Conservation (phyloP, 2,113 vertebrate genomes). For the Epinephelus lanceolatus region DNA sequence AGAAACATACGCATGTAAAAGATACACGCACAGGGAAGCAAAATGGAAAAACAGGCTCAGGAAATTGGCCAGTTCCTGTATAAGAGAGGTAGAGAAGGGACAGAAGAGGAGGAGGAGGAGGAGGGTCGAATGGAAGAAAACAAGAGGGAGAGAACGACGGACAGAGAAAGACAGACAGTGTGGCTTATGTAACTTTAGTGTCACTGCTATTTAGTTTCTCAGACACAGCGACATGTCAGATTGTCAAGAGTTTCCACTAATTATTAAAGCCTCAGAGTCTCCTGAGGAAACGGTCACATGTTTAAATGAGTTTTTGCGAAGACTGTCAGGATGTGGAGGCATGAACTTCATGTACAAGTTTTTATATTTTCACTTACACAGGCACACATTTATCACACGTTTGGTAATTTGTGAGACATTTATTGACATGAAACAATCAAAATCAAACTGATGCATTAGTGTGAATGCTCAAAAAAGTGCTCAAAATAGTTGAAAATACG, state of each 20-base stretch:
- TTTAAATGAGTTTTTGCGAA: background rate
- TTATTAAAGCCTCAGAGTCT: background rate
- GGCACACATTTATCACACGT: background rate
- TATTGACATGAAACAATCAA: background rate
- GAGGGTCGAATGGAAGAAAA: conserved; percentile 37
- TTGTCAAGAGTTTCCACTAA: conserved; percentile 29
- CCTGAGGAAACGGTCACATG: background rate
- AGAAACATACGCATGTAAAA: conserved; percentile 62
- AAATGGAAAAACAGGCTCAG: conserved; percentile 71
- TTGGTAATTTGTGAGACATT: background rate
- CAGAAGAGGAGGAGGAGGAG: background rate
- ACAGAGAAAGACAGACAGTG: conserved; percentile 17
- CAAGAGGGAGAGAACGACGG: conserved; percentile 27
- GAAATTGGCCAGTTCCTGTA: conserved; percentile 71
- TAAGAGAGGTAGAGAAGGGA: conserved; percentile 45
- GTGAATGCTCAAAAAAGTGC: background rate
- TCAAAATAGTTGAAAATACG: background rate
- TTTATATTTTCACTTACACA: background rate
- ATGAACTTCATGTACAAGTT: background rate
- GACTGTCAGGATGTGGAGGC: background rate
- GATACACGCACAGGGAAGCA: conserved; percentile 62
- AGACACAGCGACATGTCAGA: conserved; percentile 38
- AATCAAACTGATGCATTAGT: background rate
- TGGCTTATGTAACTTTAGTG: conserved; percentile 45
- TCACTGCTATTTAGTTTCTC: conserved; percentile 27